Percentiles rank a stretch among this genome's conserved stretches.
phyloP scores from a whole-genome alignment of 2,113 vertebrate genomes.

The Lontra canadensis region DNA sequence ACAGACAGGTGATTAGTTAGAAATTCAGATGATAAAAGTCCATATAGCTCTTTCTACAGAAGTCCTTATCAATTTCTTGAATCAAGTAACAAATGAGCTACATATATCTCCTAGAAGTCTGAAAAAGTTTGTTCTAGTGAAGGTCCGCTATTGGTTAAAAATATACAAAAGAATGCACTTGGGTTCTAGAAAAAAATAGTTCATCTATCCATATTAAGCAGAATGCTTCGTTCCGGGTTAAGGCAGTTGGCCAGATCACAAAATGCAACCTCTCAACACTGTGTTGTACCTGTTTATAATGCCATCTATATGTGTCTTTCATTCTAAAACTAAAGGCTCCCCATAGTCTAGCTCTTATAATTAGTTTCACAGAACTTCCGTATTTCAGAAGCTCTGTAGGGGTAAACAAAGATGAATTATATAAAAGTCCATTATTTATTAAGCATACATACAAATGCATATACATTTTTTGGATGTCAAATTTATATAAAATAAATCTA shows the following conservation, averaged over 20 bases:
- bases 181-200: background rate
- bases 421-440: background rate
- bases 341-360: background rate
- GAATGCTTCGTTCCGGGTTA: background rate
- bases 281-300: background rate
- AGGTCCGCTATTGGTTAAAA: background rate
- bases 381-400: background rate
- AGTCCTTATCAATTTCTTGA: background rate
- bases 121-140: background rate
- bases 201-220: background rate
- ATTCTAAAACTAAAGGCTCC: background rate
- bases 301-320: background rate
- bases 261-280: background rate
- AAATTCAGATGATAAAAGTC: background rate
- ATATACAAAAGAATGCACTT: background rate
- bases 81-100: background rate
- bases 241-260: background rate
- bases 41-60: background rate
- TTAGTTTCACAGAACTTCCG: background rate
- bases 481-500: background rate
- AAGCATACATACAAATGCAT: background rate
- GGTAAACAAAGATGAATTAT: background rate
- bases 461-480: background rate
- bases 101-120: background rate
- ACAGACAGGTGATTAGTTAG: background rate